Conservation (phyloP, 1,140 invertebrate genomes). For the Antheraea mylitta region DNA sequence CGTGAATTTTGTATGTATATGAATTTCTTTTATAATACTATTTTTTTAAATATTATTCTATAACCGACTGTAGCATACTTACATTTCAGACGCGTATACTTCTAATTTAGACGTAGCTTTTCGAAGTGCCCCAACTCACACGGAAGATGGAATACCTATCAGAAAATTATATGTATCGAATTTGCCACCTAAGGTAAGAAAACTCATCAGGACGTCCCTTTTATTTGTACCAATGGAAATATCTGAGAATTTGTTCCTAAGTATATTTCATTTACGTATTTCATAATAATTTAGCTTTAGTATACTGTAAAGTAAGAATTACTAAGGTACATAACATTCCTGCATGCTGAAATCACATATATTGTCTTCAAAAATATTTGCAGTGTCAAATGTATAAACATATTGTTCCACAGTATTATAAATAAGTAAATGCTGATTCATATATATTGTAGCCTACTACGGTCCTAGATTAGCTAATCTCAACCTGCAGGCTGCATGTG, state of each 20-base stretch:
- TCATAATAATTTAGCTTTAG: neutral
- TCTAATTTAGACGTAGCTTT: constrained; percentile 43
- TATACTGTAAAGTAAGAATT: too few relatives aligned
- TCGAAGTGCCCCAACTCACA: constrained; percentile 62
- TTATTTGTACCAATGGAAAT: too few relatives aligned
- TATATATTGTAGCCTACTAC: too few relatives aligned
- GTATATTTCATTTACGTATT: neutral
- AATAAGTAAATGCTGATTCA: neutral
- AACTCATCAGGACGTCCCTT: neutral
- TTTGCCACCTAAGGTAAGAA: constrained; percentile 62
- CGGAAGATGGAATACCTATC: constrained; percentile 74
- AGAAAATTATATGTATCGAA: constrained; percentile 69
- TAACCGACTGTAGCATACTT: neutral
- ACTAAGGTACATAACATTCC: too few relatives aligned
- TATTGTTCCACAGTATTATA: neutral
- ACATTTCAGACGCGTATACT: constrained; percentile 44
- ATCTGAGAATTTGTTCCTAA: too few relatives aligned
- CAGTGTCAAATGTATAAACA: too few relatives aligned
- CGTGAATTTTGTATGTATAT: constrained; percentile 58
- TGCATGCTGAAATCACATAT: too few relatives aligned
- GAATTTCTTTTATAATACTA: constrained; percentile 1
- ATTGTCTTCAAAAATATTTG: too few relatives aligned
- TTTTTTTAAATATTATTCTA: constrained; percentile 7
- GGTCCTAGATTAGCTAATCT: too few relatives aligned
- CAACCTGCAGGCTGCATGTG: too few relatives aligned